Conservation (phyloP, 1,140 invertebrate species). For the Zaprionus africanus region DNA sequence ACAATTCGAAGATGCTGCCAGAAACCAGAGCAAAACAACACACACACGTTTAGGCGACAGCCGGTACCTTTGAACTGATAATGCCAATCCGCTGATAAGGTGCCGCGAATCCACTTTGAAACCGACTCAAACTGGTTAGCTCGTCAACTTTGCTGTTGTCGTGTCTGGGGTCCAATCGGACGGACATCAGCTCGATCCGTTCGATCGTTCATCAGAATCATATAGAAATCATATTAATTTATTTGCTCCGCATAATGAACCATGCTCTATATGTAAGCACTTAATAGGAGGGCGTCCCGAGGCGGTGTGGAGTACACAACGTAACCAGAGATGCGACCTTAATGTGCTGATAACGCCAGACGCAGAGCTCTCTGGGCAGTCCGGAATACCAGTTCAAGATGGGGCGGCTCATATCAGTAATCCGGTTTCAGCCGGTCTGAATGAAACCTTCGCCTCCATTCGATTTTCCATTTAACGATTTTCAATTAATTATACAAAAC, state of each 20-base stretch:
- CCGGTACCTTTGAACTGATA: constrained; percentile 75
- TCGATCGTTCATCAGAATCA: constrained; percentile 45
- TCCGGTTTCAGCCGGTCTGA: constrained; percentile 45
- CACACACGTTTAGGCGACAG: constrained; percentile 31
- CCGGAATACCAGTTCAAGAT: constrained; percentile 56
- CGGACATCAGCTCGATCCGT: constrained; percentile 8
- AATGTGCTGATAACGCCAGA: constrained; percentile 60
- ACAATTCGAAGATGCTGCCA: constrained; percentile 50
- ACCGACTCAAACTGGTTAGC: constrained; percentile 59
- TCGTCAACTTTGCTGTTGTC: constrained; percentile 4
- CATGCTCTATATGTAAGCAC: constrained; percentile 63
- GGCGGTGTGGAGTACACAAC: constrained; percentile 23
- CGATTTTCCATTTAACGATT: constrained; percentile 54
- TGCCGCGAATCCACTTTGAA: constrained; percentile 57
- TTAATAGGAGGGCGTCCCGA: not conserved
- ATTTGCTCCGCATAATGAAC: constrained; percentile 57
- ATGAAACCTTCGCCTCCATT: constrained; percentile 5
- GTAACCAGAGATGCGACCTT: constrained; percentile 71
- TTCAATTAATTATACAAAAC: constrained; percentile 58
- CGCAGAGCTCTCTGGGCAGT: constrained; percentile 29
- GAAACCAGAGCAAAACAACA: constrained; percentile 47
- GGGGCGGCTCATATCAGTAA: constrained; percentile 35
- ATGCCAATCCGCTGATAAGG: constrained; percentile 63
- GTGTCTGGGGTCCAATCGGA: constrained; percentile 34
- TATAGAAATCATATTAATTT: constrained; percentile 55